Evolutionary conservation across 2,113 vertebrate species (phyloP).

Genomic region (Leptosomus discolor): DNA sequence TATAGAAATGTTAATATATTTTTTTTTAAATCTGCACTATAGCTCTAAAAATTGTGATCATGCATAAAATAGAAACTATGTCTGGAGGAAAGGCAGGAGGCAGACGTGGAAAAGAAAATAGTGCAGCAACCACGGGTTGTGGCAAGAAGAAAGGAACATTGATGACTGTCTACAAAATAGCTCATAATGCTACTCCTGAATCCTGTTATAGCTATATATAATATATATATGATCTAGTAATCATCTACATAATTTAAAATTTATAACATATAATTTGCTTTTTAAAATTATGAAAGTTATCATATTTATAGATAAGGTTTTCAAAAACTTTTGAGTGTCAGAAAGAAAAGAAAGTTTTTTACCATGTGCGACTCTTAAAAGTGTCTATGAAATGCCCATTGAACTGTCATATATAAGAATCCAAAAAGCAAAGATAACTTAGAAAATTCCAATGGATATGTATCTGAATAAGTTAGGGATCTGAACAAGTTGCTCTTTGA

Average conservation of each 20-base stretch:
- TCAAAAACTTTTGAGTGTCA: not conserved
- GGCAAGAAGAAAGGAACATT: not conserved
- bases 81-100: not conserved
- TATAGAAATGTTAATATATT: not conserved
- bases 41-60: not conserved
- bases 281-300: not conserved
- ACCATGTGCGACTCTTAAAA: not conserved
- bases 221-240: not conserved
- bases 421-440: not conserved
- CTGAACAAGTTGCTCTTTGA: not conserved
- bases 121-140: not conserved
- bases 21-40: not conserved
- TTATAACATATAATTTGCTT: not conserved
- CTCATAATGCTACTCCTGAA: not conserved
- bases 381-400: not conserved
- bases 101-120: not conserved
- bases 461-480: not conserved
- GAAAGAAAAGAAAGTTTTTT: not conserved
- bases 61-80: not conserved
- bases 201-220: not conserved
- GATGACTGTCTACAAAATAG: not conserved
- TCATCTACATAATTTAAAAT: not conserved
- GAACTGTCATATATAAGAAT: not conserved
- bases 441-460: not conserved
- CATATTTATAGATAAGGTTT: not conserved